A percentile compares a stretch with the other conserved stretches of the same genome.
Evolutionary conservation across 2,113 vertebrate genomes (phyloP).

Genomic region (Eptatretus burgeri): DNA sequence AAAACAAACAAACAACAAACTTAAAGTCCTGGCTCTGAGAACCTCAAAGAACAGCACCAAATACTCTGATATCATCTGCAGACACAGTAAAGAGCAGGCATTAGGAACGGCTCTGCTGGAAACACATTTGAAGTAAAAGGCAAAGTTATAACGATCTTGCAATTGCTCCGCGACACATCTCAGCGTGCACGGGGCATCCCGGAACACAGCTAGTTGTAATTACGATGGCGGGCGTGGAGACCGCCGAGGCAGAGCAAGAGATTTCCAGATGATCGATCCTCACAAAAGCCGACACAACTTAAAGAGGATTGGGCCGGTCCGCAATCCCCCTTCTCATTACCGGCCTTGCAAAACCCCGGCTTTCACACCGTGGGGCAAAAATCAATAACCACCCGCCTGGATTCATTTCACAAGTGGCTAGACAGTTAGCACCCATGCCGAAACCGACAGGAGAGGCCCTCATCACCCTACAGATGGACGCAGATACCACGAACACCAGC

Average conservation of each 20-base stretch:
- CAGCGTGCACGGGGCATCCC: background rate
- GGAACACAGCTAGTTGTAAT: conserved; percentile 1
- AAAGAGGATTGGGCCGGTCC: conserved; percentile 5
- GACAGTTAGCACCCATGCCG: background rate
- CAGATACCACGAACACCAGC: no score
- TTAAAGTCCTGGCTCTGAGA: no score
- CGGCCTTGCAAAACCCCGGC: conserved; percentile 5
- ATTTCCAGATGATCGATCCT: conserved; percentile 3
- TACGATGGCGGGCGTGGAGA: conserved; percentile 2
- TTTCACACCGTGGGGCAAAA: conserved; percentile 2
- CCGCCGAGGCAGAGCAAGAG: background rate
- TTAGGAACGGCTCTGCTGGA: conserved; percentile 4
- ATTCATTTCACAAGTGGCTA: conserved; percentile 5
- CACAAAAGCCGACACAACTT: conserved; percentile 6
- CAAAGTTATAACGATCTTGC: conserved; percentile 5
- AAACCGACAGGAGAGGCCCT: background rate
- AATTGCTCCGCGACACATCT: conserved; percentile 1
- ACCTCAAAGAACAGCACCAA: no score
- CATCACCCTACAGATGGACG: no score
- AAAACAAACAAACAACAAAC: no score
- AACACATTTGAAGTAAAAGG: conserved; percentile 5
- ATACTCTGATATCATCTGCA: no score
- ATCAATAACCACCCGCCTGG: conserved; percentile 6
- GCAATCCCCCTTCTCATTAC: conserved; percentile 7
- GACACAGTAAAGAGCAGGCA: background rate